Base-by-base conservation (phyloP, 2,113 vertebrate species). In the Anolis carolinensis region DNA sequence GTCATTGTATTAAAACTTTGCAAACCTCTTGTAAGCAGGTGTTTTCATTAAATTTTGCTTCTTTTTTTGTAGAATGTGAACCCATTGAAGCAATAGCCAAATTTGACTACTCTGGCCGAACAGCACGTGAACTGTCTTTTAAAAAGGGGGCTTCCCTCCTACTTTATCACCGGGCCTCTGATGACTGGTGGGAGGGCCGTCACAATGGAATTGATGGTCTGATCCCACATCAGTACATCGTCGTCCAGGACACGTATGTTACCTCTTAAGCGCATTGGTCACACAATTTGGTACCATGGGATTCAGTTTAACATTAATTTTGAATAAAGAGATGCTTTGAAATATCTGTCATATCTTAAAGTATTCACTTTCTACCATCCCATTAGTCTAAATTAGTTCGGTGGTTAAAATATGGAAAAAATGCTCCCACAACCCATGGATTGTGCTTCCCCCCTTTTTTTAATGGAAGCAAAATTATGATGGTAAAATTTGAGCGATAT, bases 111-210 rank as follows among this genome's bases (percentile, higher is more conserved):
- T 79, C 96, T 20, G 98, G 98, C 83, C 97, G 98, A 87, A 98
- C 97, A 32, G 97, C 96, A 5, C 96, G 97, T 48, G 98, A 99
- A 95, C 96, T 99, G 30, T 98, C 98, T 39, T 99, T 99, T 87
- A 99, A 98, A 91, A 99, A 99, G 88, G 98, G 98, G 3, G 98
- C 98, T 0, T 97, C 97, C 0, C 95, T 99, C 91, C 93, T 98
- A 32, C 97, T 99, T 4, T 99, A 96, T 92, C 97, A 97, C 87
- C 95, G 98, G 3, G 98, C 98, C 55, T 99, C 98, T 0, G 98
- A 98, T 0, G 98, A 99, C 95, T 99, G 98, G 98, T 99, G 98
- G 98, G 98, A 99, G 95, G 98, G 98, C 2, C 95, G 97, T 14
- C 97, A 98, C 95, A 98, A 98, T 0, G 98, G 98, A 21, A 91